Evolutionary conservation across 2,113 vertebrate species (phyloP), one percentile per base, ranked within the genome.

Genomic region (Catagonus wagneri): DNA sequence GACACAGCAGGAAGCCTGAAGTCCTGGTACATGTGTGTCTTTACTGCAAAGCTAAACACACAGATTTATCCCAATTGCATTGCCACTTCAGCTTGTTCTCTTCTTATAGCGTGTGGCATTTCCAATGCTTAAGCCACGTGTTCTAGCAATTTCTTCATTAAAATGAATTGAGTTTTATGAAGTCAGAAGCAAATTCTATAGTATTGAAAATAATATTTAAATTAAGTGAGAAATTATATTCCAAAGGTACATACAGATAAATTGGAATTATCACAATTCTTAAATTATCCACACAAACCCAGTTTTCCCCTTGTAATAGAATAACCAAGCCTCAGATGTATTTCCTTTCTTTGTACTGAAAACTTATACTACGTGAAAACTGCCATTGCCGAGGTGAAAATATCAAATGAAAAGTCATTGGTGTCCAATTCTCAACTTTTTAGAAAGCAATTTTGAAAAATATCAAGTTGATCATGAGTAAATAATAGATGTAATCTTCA

Each of bases 221-320:
- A 80, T 94, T 68, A 89, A 92, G 29, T 81, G 29, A 92, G 71
- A 92, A 87, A 32, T 20, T n/a, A 65, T 44, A 76, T 78, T 87
- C 22, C 25, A 58, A 89, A 91, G 44, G 15, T 88, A 71, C 11
- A n/a, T 27, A 93, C 5, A 66, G 79, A 75, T 81, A 52, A 88
- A 69, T 15, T 52, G 34, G 6, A 86, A 87, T 75, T 84, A 72
- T 72, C 65, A 65, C 68, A 34, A 19, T 88, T 78, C 23, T 69
- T 86, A 86, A 89, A 74, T 81, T 93, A 65, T 34, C 14, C 25
- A 63, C 2, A 71, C 80, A 81, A 96, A 90, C 71, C 1, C 22
- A 17, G n/a, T 81, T 89, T n/a, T 75, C 61, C 56, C 56, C 36
- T 81, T 80, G 50, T 44, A 72, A 75, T 60, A 95, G 65, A 87